phyloP scores from a whole-genome alignment of 2,797 vertebrate genomes.

The Columba guinea region DNA sequence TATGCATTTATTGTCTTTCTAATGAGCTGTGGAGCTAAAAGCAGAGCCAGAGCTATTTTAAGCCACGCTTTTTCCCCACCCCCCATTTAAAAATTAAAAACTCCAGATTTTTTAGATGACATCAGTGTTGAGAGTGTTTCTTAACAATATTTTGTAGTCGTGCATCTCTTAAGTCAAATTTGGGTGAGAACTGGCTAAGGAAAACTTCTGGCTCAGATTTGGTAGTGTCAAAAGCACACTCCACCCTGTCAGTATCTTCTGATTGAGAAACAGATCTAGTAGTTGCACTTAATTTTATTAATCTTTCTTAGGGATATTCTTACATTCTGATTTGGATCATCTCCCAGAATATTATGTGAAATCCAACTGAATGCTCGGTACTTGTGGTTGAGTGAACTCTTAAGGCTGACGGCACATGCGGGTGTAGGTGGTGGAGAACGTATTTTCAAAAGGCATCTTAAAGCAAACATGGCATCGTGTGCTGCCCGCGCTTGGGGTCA shows the following conservation, averaged over 20 bases:
- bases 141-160: background rate
- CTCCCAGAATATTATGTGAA: background rate
- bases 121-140: background rate
- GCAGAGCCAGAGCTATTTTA: constrained; percentile 38
- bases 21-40: constrained; percentile 37
- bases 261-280: constrained; percentile 23
- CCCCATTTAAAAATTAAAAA: background rate
- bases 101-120: background rate
- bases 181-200: background rate
- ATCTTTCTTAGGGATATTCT: constrained; percentile 36
- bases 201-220: constrained; percentile 11
- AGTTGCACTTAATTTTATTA: constrained; percentile 35
- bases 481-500: constrained; percentile 67
- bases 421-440: background rate
- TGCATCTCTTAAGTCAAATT: constrained; percentile 40
- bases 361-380: constrained; percentile 5
- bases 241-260: background rate
- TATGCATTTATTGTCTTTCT: constrained; percentile 63
- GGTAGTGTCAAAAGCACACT: background rate
- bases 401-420: constrained; percentile 58
- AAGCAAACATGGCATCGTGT: constrained; percentile 65
- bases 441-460: constrained; percentile 5
- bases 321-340: background rate
- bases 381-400: constrained; percentile 54
- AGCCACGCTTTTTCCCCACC: background rate